Base-by-base conservation (phyloP, 2,797 vertebrate species). In the Botia almorhae region DNA sequence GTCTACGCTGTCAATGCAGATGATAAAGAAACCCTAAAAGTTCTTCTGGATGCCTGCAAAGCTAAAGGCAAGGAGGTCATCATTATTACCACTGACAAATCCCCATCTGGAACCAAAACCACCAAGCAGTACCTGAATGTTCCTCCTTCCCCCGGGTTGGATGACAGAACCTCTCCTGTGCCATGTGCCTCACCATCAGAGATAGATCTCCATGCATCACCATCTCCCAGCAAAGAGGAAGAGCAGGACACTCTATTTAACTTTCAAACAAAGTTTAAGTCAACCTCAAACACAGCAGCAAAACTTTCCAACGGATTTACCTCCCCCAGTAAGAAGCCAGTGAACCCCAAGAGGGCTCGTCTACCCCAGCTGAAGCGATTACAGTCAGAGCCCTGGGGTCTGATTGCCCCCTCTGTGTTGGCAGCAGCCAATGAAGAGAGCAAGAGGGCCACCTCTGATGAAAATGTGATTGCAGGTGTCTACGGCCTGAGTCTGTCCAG, bases 41-140 rank as follows among this genome's bases (percentile, higher is more conserved):
- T 94, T 74, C 94, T 98, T 6, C 86, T 97, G 51, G 93, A 96
- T 0, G 95, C 96, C 14, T 98, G 96, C 88, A 97, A 94, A 84
- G 96, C 96, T 55, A 96, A 96, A 84, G 96, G 96, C 36, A 96
- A 97, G 85, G 96, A 97, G 75, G 96, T 97, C 65, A 97, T 98
- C 74, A 97, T 97, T 21, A 97, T 97, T 81, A 97, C 95, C 17
- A 96, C 94, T 11, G 95, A 95, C 84, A 96, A 95, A 73, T 96
- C 95, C 0, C 92, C 94, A 6, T 95, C 92, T 0, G 95, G 95
- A 76, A 91, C 93, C 71, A 96, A 96, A 87, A 95, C 93, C 0
- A 92, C 96, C 82, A 96, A 94, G 82, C 96, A 95, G 90, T 97
- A 97, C 89, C 90, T 97, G 21, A 96, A 95, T 7, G 84, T 92